phyloP scores from a whole-genome alignment of 2,888 invertebrate species.

The Yponomeuta malinellus region DNA sequence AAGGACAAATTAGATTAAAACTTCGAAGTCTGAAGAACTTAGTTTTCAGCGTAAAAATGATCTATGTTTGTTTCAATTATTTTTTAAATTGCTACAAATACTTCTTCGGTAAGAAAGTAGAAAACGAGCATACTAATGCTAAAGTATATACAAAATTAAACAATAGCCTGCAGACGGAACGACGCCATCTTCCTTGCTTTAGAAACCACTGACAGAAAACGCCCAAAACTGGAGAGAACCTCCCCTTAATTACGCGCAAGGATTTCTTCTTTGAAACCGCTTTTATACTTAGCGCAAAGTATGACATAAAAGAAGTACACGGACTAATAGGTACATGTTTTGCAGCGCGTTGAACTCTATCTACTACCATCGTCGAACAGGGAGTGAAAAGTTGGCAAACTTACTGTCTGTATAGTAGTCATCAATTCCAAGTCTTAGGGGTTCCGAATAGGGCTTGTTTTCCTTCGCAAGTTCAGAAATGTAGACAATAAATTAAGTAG shows the following conservation, averaged over 20 bases:
- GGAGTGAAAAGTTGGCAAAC: constrained; percentile 1
- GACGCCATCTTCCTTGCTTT: neutral
- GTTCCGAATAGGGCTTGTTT: neutral
- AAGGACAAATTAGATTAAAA: too few species aligned
- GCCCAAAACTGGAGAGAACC: neutral
- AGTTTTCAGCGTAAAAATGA: too few species aligned
- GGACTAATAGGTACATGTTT: neutral
- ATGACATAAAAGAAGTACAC: neutral
- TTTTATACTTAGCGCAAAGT: neutral
- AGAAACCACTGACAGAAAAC: neutral
- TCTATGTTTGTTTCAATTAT: too few species aligned
- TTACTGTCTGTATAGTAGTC: neutral
- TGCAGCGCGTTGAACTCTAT: neutral
- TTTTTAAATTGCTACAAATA: too few species aligned
- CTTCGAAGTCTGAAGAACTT: too few species aligned
- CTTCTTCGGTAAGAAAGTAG: too few species aligned
- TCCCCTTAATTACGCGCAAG: neutral
- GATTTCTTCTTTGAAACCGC: neutral
- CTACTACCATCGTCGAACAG: neutral
- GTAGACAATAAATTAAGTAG: constrained; percentile 3
- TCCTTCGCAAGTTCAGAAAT: neutral
- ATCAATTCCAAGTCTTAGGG: neutral
- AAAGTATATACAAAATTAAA: neutral
- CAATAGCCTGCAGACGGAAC: neutral
- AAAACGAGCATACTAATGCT: too few species aligned